A percentile compares a stretch with the other conserved stretches of the same genome.
These are phyloP conservation scores for Formica aserva DNA, from an alignment of 2,888 invertebrate genomes.

Conservation along the genomic window DNA sequence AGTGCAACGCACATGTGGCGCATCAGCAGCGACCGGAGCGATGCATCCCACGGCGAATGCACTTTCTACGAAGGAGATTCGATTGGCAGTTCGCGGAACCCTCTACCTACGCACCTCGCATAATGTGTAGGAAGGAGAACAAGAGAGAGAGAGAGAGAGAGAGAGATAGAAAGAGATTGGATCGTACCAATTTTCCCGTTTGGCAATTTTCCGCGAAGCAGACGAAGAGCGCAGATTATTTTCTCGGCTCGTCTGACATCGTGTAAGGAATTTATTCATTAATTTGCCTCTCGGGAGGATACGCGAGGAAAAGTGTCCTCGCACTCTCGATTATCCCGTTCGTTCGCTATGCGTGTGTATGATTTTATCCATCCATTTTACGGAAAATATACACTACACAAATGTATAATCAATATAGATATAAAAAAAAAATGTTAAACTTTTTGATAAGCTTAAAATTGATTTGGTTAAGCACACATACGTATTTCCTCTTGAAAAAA, in stretches of 20 bases:
- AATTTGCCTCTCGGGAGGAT: neutral
- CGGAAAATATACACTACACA: neutral
- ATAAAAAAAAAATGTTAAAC: neutral
- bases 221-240: slow-evolving; percentile 13
- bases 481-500: neutral
- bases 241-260: slow-evolving; percentile 22
- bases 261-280: slow-evolving; percentile 53
- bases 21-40: slow-evolving; percentile 34
- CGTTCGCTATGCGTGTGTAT: neutral
- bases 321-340: slow-evolving; percentile 24
- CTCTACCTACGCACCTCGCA: slow-evolving; percentile 53
- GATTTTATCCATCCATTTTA: neutral
- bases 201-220: slow-evolving; percentile 45
- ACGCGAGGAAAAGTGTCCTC: neutral
- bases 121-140: neutral
- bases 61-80: slow-evolving; percentile 69
- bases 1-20: slow-evolving; percentile 15
- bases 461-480: too few species aligned
- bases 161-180: neutral
- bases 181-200: slow-evolving; percentile 40
- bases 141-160: neutral
- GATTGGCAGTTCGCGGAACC: slow-evolving; percentile 52
- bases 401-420: neutral
- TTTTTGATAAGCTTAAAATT: too few species aligned
- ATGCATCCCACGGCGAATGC: slow-evolving; percentile 19